Base-by-base conservation (phyloP, 1,140 invertebrate genomes). In the Leptinotarsa lineolata region DNA sequence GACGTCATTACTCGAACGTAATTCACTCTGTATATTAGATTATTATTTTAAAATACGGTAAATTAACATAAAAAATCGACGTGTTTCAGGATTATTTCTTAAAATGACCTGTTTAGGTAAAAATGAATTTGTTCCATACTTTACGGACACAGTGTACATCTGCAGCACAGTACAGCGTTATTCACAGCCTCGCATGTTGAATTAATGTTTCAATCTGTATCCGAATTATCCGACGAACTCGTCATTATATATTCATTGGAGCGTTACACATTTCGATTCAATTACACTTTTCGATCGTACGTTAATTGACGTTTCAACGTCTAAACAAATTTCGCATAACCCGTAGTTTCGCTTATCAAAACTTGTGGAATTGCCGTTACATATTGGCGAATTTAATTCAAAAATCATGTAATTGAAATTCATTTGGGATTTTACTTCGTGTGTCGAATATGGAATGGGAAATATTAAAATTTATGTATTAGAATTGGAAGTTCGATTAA, bases 291-390 rank as follows among this genome's bases (percentile, higher is more conserved):
- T 54, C 4, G 48, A 54, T 54, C n/a, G 30, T 6, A 54, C 13
- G 48, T 54, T 54, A 54, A 54, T 54, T 54, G 48, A 54, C 48
- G 48, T 54, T 54, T n/a, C 48, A n/a, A 54, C 48, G 48, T 54
- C 48, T 16, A 54, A 54, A 54, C 48, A 54, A 54, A 54, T 54
- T 54, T 54, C 15, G 2, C n/a, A n/a, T 54, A 16, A 54, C 48
- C 13, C 15, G 48, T 54, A 54, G 48, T 54, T 54, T 54, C 48
- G 48, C 48, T n/a, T 54, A 54, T 54, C 30, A 30, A 54, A 16
- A 54, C 6, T 54, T 54, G 6, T 13, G 48, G n/a, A 54, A 54
- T 16, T 54, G 3, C 48, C 13, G 15, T 54, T 16, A 54, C 15
- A 54, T 4, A 54, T 54, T 54, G 48, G 15, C 13, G n/a, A n/a